Evolutionary conservation across 2,888 invertebrate species (phyloP).

Genomic region (Allygus modestus): DNA sequence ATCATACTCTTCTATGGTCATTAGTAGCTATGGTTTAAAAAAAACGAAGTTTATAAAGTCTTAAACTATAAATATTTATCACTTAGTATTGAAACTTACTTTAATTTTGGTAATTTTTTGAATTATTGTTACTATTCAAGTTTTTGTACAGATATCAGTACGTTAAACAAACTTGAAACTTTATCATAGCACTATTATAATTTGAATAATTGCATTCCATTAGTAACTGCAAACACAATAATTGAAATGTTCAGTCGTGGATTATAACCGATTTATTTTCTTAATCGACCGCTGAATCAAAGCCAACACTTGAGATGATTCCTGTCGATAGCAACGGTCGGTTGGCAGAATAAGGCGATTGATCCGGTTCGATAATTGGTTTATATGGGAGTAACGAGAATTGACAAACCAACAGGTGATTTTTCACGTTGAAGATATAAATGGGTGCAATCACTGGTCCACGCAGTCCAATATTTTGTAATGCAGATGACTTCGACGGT

Average conservation of each 20-base stretch:
- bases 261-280: not conserved
- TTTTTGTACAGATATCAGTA: no score
- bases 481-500: constrained; percentile 18
- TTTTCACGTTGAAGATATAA: constrained; percentile 25
- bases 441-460: constrained; percentile 30
- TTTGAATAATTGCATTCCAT: no score
- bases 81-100: no score
- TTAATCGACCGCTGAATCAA: not conserved
- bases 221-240: not conserved
- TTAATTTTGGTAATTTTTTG: no score
- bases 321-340: not conserved
- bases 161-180: no score
- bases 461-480: constrained; percentile 34
- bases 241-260: not conserved
- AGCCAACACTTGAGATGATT: not conserved
- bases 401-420: constrained; percentile 33
- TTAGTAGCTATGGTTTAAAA: no score
- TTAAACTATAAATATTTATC: no score
- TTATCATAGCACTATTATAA: no score
- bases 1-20: no score
- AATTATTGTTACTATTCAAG: no score
- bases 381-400: constrained; percentile 10
- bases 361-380: not conserved
- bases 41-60: no score
- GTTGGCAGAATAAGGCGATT: not conserved